Percentiles rank a stretch among this genome's conserved stretches.
Conservation (phyloP, 2,113 vertebrate species). For the Hypomesus transpacificus region DNA sequence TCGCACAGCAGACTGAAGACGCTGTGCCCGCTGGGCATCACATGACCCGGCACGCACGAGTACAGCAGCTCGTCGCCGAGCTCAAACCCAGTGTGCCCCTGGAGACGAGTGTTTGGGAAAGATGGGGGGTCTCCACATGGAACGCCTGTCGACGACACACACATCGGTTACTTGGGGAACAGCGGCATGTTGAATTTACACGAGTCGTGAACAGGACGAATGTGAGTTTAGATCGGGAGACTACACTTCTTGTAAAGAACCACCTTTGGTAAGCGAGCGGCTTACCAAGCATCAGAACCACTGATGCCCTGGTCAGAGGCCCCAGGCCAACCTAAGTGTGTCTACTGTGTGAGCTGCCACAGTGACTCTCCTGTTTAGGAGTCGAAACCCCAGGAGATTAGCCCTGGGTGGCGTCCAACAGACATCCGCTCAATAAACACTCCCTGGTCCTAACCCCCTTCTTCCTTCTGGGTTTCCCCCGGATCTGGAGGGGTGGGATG, state of each 20-base stretch:
- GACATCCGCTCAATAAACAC: conserved; percentile 30
- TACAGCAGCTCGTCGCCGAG: conserved; percentile 91
- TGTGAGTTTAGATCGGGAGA: neutral
- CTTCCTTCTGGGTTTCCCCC: neutral
- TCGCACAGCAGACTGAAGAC: conserved; percentile 89
- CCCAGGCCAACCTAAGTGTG: too few relatives aligned
- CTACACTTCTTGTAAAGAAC: too few relatives aligned
- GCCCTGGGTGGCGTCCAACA: conserved; percentile 23
- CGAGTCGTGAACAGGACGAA: neutral
- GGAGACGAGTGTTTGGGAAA: conserved; percentile 84
- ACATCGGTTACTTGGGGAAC: too few relatives aligned
- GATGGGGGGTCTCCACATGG: conserved; percentile 87
- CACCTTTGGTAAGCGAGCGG: too few relatives aligned
- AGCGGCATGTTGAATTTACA: too few relatives aligned
- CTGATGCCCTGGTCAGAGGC: too few relatives aligned
- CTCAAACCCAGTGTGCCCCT: conserved; percentile 80
- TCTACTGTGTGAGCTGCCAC: conserved; percentile 14
- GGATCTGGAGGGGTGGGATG: too few relatives aligned
- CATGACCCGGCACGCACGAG: conserved; percentile 76
- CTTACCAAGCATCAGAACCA: too few relatives aligned
- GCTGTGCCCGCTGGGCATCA: conserved; percentile 68
- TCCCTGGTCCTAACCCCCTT: neutral
- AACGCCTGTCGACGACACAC: conserved; percentile 65
- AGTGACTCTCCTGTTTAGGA: conserved; percentile 27
- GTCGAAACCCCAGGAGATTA: conserved; percentile 15